A percentile compares a stretch with the other conserved stretches of the same genome.
Conservation (phyloP, 2,888 invertebrate genomes). For the Itoplectis maculator region DNA sequence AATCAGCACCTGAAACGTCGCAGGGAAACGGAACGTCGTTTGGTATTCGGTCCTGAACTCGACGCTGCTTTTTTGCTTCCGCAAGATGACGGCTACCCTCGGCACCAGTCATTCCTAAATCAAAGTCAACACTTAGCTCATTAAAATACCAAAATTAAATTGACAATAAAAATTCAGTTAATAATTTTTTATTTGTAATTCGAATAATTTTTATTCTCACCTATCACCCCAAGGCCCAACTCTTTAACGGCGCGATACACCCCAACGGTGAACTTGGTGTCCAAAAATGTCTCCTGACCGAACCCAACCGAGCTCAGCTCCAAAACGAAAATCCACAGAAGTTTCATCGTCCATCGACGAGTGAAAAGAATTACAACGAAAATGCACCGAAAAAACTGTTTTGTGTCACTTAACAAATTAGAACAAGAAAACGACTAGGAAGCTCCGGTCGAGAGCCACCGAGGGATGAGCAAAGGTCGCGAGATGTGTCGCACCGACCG, state of each 20-base stretch:
- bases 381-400: background rate
- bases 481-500: background rate
- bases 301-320: background rate
- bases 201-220: conserved; percentile 66
- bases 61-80: conserved; percentile 58
- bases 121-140: background rate
- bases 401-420: background rate
- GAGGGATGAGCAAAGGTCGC: background rate
- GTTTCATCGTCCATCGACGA: background rate
- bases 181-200: background rate
- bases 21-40: conserved; percentile 76
- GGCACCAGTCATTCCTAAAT: conserved; percentile 69
- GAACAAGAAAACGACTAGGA: background rate
- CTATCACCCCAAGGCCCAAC: conserved; percentile 65
- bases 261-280: conserved; percentile 69
- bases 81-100: conserved; percentile 61
- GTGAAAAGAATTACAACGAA: background rate
- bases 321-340: background rate
- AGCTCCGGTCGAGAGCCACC: background rate
- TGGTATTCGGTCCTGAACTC: conserved; percentile 71
- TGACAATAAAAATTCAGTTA: background rate
- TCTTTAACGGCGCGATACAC: conserved; percentile 68
- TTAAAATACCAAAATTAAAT: background rate
- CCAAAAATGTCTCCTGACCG: conserved; percentile 72
- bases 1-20: conserved; percentile 74